Evolutionary conservation across 2,888 invertebrate genomes (phyloP).

Genomic region (Xylota sylvarum): DNA sequence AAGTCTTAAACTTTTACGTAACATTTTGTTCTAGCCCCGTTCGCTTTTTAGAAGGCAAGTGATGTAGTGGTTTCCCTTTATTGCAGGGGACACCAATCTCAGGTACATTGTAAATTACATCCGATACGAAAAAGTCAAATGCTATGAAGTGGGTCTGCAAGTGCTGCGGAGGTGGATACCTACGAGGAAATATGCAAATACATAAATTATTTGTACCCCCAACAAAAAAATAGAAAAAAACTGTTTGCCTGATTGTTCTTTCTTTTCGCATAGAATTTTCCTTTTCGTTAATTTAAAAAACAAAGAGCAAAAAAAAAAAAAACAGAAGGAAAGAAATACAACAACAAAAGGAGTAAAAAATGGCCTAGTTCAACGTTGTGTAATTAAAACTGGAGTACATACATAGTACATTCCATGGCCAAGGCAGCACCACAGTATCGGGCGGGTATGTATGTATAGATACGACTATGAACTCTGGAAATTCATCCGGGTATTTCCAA

Average conservation of each 20-base stretch:
- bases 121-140: conserved; percentile 12
- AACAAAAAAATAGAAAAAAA: conserved; percentile 16
- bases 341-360: conserved; percentile 21
- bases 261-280: conserved; percentile 48
- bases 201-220: conserved; percentile 41
- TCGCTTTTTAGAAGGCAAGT: conserved; percentile 26
- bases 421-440: conserved; percentile 18
- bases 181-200: conserved; percentile 14
- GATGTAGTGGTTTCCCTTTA: conserved; percentile 3
- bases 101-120: conserved; percentile 28
- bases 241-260: conserved; percentile 45
- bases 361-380: conserved; percentile 65
- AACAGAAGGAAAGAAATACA: not conserved
- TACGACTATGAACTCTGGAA: conserved; percentile 26
- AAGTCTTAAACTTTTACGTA: conserved; percentile 38
- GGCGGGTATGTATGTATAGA: conserved; percentile 3
- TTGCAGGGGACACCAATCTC: not conserved
- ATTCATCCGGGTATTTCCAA: conserved; percentile 44
- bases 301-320: conserved; percentile 12
- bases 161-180: conserved; percentile 28
- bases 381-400: conserved; percentile 62
- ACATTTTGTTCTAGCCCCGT: conserved; percentile 35
- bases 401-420: conserved; percentile 53
- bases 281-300: conserved; percentile 41
- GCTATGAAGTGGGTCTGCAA: not conserved